Percentiles rank a stretch among this genome's conserved stretches.
These are phyloP conservation scores for Zoanthus solanderi DNA, from an alignment of 92 coral and sea anemone species.

Conservation along the genomic window DNA sequence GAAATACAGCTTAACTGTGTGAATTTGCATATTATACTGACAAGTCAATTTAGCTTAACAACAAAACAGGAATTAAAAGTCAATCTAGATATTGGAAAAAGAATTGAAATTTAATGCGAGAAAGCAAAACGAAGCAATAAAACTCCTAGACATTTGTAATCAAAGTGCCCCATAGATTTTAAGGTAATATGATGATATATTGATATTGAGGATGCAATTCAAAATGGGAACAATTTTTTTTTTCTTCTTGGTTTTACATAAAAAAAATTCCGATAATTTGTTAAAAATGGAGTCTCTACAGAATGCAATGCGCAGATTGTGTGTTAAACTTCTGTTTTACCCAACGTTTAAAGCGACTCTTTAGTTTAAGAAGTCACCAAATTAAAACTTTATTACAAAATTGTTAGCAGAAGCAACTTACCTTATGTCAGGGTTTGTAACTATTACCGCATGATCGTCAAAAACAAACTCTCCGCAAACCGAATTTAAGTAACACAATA, in stretches of 20 bases:
- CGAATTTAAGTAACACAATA: constrained; percentile 73
- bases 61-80: not conserved
- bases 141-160: no score
- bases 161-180: no score
- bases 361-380: not conserved
- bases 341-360: not conserved
- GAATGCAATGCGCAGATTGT: no score
- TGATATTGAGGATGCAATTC: no score
- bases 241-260: no score
- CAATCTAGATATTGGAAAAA: not conserved
- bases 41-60: not conserved
- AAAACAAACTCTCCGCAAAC: constrained; percentile 79
- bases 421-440: constrained; percentile 80
- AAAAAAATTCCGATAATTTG: no score
- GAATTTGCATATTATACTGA: not conserved
- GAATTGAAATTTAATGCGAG: not conserved
- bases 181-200: no score
- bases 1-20: not conserved
- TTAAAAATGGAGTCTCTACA: no score
- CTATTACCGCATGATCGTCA: constrained; percentile 85
- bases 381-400: not conserved
- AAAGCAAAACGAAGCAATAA: no score
- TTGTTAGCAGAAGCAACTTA: constrained; percentile 17
- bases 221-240: no score
- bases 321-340: not conserved